Percentiles rank a stretch among this genome's conserved stretches.
Conservation (phyloP, 1,140 invertebrate species). For the Sweltsa coloradensis region DNA sequence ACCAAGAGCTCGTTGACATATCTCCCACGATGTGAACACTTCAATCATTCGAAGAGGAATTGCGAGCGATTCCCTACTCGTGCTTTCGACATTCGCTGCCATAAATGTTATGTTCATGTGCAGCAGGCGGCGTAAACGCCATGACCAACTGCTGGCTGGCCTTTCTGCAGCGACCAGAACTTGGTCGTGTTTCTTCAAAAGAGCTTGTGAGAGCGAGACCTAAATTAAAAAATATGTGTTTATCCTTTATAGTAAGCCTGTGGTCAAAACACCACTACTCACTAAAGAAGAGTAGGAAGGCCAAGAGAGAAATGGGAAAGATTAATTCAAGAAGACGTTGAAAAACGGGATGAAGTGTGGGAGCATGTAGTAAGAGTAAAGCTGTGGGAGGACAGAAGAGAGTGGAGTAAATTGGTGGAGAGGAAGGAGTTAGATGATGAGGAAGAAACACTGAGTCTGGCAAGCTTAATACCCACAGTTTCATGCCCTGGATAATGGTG, state of each 20-base stretch:
- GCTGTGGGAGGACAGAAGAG: no score
- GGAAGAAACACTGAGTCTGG: no score
- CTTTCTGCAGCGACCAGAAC: conserved; percentile 30
- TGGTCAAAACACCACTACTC: no score
- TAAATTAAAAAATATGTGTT: conserved; percentile 22
- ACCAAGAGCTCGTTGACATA: conserved; percentile 34
- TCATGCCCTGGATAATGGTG: no score
- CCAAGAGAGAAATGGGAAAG: no score
- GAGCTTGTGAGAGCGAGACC: conserved; percentile 43
- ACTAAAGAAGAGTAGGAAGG: no score
- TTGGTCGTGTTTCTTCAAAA: conserved; percentile 43
- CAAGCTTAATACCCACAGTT: no score
- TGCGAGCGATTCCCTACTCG: conserved; percentile 42
- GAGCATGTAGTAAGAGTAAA: no score
- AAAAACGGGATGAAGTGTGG: no score
- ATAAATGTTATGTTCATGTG: conserved; percentile 23
- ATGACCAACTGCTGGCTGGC: conserved; percentile 30
- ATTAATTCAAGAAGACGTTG: no score
- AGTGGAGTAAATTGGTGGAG: no score
- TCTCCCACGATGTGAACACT: conserved; percentile 52
- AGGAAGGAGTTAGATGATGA: no score
- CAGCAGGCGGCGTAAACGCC: conserved; percentile 48
- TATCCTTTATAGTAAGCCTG: not conserved
- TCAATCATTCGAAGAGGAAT: conserved; percentile 65
- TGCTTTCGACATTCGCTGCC: conserved; percentile 17